Percentiles rank a stretch among this genome's conserved stretches.
Evolutionary conservation across 2,797 vertebrate species (phyloP).

Genomic region (Schizopygopsis pylzovi): DNA sequence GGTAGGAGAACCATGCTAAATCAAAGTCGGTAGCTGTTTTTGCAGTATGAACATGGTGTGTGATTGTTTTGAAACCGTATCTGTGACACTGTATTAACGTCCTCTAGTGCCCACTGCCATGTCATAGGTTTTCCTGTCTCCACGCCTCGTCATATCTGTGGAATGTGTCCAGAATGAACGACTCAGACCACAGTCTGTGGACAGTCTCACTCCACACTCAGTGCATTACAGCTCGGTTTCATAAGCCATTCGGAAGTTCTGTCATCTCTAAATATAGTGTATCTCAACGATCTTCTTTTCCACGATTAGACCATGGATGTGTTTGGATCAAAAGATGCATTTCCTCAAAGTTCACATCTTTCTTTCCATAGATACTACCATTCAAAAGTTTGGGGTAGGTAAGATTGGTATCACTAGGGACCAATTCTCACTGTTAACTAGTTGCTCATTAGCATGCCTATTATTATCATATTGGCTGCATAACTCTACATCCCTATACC

Average conservation of each 20-base stretch:
- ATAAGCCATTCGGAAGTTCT: constrained; percentile 38
- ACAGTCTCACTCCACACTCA: constrained; percentile 30
- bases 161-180: constrained; percentile 34
- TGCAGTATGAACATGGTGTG: neutral
- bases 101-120: neutral
- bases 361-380: neutral
- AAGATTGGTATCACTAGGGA: neutral
- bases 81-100: neutral
- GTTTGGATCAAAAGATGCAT: constrained; percentile 17
- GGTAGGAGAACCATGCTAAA: neutral
- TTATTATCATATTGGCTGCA: too few relatives aligned
- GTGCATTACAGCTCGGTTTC: constrained; percentile 40
- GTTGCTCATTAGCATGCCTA: neutral
- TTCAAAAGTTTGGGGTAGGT: neutral
- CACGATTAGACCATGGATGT: constrained; percentile 39
- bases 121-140: constrained; percentile 24
- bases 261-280: constrained; percentile 39
- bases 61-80: neutral
- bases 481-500: neutral
- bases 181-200: constrained; percentile 24
- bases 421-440: neutral
- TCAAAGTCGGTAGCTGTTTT: neutral
- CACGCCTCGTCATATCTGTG: constrained; percentile 14
- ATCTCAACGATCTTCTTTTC: constrained; percentile 30
- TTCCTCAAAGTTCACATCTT: neutral